Conservation (phyloP, 2,113 vertebrate genomes). For the Pluvianellus socialis region DNA sequence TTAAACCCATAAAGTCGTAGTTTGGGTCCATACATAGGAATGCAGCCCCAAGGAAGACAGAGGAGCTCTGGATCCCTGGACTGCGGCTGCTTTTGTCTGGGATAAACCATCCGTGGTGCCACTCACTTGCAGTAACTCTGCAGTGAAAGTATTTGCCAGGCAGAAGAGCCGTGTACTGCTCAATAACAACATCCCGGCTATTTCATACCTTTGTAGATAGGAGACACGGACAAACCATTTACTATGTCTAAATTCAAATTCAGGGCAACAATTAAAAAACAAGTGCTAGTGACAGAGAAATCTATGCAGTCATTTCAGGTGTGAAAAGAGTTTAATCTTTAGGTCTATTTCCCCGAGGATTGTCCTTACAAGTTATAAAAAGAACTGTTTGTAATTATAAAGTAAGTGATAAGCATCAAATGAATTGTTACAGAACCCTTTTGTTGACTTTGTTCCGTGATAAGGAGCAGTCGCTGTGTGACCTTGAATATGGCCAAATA, state of each 20-base stretch:
- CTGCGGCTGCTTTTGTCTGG: neutral
- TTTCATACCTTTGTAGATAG: neutral
- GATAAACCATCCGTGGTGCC: neutral
- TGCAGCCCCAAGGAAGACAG: neutral
- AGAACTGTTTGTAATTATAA: neutral
- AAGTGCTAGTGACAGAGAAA: neutral
- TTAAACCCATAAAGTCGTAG: neutral
- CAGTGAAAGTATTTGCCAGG: neutral
- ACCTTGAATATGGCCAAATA: constrained; percentile 67
- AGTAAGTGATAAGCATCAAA: constrained; percentile 12
- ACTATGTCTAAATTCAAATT: neutral
- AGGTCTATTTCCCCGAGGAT: neutral
- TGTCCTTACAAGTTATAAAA: neutral
- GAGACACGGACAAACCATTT: neutral
- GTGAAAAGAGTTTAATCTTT: neutral
- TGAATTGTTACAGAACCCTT: neutral
- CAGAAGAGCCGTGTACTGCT: neutral
- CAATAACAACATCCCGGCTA: neutral
- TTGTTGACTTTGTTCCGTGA: constrained; percentile 26
- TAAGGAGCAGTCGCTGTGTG: constrained; percentile 16
- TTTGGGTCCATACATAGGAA: neutral
- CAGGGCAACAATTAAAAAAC: neutral
- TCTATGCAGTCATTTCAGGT: neutral
- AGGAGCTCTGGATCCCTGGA: neutral
- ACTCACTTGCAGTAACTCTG: neutral